These are phyloP conservation scores for Rattus rattus DNA, from an alignment of 2,113 vertebrate genomes.

Conservation along the genomic window DNA sequence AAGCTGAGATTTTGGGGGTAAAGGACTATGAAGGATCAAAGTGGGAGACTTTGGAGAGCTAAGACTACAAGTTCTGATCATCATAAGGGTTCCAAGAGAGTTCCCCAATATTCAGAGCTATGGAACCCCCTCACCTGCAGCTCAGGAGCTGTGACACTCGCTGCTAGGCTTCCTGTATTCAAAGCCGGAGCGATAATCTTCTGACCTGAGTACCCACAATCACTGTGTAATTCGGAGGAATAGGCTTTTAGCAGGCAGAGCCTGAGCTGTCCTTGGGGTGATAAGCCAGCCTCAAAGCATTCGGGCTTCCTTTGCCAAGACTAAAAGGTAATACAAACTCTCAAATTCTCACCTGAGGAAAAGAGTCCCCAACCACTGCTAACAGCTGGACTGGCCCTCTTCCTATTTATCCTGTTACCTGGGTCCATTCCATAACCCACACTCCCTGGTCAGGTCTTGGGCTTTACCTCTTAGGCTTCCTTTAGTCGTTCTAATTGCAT, in stretches of 20 bases:
- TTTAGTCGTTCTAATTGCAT: not conserved
- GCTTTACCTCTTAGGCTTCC: not conserved
- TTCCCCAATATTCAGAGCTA: not conserved
- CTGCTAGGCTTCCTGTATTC: not conserved
- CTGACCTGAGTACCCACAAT: not conserved
- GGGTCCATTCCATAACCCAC: not conserved
- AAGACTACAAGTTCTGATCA: not conserved
- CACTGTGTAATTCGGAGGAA: not conserved
- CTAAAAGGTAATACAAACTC: not conserved
- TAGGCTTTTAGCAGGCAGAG: not conserved
- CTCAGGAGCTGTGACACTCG: not conserved
- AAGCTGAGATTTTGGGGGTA: no score
- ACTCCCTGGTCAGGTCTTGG: not conserved
- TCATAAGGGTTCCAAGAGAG: not conserved
- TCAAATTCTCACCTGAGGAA: not conserved
- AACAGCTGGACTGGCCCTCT: not conserved
- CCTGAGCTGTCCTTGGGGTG: not conserved
- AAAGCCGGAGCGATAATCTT: not conserved
- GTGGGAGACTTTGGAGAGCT: not conserved
- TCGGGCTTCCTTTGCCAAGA: not conserved
- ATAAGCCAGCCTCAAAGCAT: not conserved
- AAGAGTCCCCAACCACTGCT: not conserved
- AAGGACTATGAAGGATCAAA: not conserved
- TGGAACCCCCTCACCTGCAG: not conserved
- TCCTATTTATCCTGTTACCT: not conserved